phyloP scores from a whole-genome alignment of 2,797 vertebrate genomes.

The Dryobates pubescens region DNA sequence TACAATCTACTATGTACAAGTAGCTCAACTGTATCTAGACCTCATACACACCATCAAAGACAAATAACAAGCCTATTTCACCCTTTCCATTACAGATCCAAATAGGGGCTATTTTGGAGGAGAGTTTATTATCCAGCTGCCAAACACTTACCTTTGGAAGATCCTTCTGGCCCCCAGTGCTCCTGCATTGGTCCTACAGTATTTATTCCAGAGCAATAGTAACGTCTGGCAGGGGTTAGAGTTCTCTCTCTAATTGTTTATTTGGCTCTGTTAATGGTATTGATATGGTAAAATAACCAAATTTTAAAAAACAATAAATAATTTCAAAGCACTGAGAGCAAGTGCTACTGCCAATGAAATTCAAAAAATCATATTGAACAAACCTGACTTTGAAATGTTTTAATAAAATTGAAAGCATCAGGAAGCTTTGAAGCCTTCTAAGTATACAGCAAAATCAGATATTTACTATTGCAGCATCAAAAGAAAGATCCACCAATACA shows the following conservation, averaged over 20 bases:
- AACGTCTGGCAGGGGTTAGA: background rate
- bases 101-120: background rate
- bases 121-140: background rate
- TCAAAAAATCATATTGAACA: conserved; percentile 38
- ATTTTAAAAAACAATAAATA: background rate
- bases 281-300: conserved; percentile 5
- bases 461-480: conserved; percentile 60
- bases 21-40: background rate
- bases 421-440: conserved; percentile 67
- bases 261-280: background rate
- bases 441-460: conserved; percentile 39
- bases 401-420: conserved; percentile 62
- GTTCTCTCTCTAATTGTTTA: background rate
- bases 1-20: background rate
- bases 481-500: conserved; percentile 48
- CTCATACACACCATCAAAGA: background rate
- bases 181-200: background rate
- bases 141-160: background rate
- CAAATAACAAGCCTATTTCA: background rate
- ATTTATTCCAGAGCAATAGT: background rate
- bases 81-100: background rate
- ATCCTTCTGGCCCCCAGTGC: background rate
- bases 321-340: conserved; percentile 43
- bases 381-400: conserved; percentile 42
- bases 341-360: conserved; percentile 14